Conservation (phyloP, 2,113 vertebrate genomes). For the Heloderma charlesbogerti region DNA sequence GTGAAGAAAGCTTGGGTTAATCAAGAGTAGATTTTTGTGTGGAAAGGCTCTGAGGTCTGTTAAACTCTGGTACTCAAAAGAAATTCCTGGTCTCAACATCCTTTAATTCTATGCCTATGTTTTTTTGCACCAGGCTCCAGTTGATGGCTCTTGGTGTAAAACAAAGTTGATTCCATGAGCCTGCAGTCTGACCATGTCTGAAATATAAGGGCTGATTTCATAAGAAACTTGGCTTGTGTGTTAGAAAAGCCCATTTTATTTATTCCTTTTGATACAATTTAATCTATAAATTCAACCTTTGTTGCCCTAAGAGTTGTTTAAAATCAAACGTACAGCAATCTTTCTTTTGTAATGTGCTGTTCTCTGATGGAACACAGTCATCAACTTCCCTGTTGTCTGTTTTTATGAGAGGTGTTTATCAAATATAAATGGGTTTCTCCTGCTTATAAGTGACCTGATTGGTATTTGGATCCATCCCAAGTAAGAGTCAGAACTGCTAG, state of each 20-base stretch:
- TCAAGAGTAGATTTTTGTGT: too few relatives aligned
- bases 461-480: background rate
- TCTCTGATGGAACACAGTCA: background rate
- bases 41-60: too few relatives aligned
- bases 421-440: background rate
- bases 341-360: background rate
- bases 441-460: background rate
- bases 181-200: too few relatives aligned
- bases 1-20: too few relatives aligned
- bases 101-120: too few relatives aligned
- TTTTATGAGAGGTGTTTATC: background rate
- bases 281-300: background rate
- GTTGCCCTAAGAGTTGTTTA: background rate
- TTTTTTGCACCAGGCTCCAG: too few relatives aligned
- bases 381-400: background rate
- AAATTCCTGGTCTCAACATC: too few relatives aligned
- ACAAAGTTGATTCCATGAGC: too few relatives aligned
- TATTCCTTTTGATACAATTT: background rate
- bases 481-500: background rate
- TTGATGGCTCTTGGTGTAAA: too few relatives aligned
- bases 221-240: background rate
- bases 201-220: too few relatives aligned
- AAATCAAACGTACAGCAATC: background rate
- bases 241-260: background rate
- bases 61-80: too few relatives aligned